phyloP scores from a whole-genome alignment of 2,888 invertebrate species.

The Nomada fucata region DNA sequence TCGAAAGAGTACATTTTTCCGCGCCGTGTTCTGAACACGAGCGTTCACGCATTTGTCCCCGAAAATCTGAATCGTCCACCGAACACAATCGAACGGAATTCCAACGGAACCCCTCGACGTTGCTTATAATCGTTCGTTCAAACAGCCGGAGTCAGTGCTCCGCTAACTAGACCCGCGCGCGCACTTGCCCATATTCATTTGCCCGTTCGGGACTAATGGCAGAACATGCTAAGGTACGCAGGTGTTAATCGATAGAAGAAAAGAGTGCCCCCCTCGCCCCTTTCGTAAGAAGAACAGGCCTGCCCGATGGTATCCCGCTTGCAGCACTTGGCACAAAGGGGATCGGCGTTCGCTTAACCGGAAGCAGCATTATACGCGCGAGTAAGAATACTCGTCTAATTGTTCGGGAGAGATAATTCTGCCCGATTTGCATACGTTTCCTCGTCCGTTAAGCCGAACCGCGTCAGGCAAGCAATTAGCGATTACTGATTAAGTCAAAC shows the following conservation, averaged over 20 bases:
- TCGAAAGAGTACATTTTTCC: no score
- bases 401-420: constrained; percentile 81
- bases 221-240: not conserved
- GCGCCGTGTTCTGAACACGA: no score
- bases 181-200: no score
- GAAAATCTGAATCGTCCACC: no score
- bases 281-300: constrained; percentile 21
- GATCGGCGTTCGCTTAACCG: constrained; percentile 71
- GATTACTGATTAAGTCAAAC: constrained; percentile 84
- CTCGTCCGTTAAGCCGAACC: constrained; percentile 80
- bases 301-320: constrained; percentile 51
- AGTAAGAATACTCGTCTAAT: constrained; percentile 81
- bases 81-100: no score
- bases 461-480: constrained; percentile 83
- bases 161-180: no score
- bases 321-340: constrained; percentile 36
- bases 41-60: no score
- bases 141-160: no score
- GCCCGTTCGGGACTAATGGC: no score
- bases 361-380: constrained; percentile 80
- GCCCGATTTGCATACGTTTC: constrained; percentile 83
- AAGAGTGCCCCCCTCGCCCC: not conserved
- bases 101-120: no score
- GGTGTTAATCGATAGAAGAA: constrained; percentile 43
- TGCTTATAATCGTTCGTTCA: no score